These are phyloP conservation scores for Morinoia aosen DNA, from an alignment of 2,888 invertebrate species.

Conservation along the genomic window DNA sequence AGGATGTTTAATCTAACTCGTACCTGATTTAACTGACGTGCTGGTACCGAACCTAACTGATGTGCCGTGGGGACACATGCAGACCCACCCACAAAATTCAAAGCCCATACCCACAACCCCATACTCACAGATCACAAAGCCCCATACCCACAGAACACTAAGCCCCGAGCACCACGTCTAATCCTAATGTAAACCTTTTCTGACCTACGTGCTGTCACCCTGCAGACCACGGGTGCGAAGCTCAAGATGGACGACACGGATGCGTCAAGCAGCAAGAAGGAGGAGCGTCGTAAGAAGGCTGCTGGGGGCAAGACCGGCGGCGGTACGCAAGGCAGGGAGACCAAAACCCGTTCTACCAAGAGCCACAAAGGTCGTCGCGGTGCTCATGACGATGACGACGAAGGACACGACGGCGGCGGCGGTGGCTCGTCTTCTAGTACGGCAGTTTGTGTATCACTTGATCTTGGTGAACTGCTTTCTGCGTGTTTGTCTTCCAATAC, in stretches of 20 bases:
- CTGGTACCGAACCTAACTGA: too few relatives aligned
- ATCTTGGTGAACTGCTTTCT: neutral
- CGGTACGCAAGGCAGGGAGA: conserved; percentile 93
- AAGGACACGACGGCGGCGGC: conserved; percentile 23
- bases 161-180: too few relatives aligned
- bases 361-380: conserved; percentile 74
- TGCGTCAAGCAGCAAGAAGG: conserved; percentile 81
- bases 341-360: conserved; percentile 93
- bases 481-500: neutral
- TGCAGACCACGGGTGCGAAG: conserved; percentile 73
- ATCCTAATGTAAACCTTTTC: too few relatives aligned
- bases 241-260: conserved; percentile 71
- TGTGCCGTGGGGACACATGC: too few relatives aligned
- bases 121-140: too few relatives aligned
- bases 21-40: too few relatives aligned
- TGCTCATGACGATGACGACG: conserved; percentile 68
- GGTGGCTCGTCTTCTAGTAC: neutral
- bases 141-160: too few relatives aligned
- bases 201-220: neutral
- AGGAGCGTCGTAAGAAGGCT: conserved; percentile 91
- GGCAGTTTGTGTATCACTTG: neutral
- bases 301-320: conserved; percentile 90
- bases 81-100: too few relatives aligned
- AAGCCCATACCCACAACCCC: too few relatives aligned
- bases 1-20: too few relatives aligned